Evolutionary conservation across 1,140 invertebrate genomes (phyloP).

Genomic region (Tetraneura akinire): DNA sequence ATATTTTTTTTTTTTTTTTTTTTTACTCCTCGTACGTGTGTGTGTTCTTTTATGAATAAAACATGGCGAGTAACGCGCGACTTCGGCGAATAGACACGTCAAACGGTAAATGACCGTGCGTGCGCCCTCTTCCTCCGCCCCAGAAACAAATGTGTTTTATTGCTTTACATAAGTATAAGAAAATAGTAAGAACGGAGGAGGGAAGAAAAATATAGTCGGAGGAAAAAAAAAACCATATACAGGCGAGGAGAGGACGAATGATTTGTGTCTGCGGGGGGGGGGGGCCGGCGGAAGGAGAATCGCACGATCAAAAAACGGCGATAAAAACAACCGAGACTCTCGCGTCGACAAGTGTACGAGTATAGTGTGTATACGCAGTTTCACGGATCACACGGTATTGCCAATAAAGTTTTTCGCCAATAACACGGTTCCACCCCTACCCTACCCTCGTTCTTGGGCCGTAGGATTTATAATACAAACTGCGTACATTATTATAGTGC

Average conservation of each 20-base stretch:
- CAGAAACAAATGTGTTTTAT: conserved; percentile 44
- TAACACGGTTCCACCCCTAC: no score
- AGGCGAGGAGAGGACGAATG: not conserved
- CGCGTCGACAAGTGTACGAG: conserved; percentile 2
- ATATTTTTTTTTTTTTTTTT: conserved; percentile 7
- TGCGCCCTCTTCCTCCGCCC: not conserved
- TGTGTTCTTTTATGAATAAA: conserved; percentile 37
- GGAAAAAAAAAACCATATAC: not conserved
- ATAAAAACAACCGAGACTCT: conserved; percentile 17
- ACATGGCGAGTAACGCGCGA: not conserved
- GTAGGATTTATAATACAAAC: no score
- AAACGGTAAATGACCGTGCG: conserved; percentile 45
- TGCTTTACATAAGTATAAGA: conserved; percentile 12
- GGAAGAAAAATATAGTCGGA: no score
- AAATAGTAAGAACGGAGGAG: not conserved
- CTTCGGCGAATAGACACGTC: conserved; percentile 35
- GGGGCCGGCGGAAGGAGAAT: not conserved
- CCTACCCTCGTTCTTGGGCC: no score
- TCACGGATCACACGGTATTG: not conserved
- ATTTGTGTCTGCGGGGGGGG: not conserved
- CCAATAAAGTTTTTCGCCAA: not conserved
- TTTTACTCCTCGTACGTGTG: not conserved
- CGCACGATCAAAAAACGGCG: not conserved
- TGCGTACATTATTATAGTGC: no score
- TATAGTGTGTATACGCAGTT: not conserved